A percentile compares a stretch with the other conserved stretches of the same genome.
These are phyloP conservation scores for Abramis brama DNA, from an alignment of 2,113 vertebrate species.

Conservation along the genomic window DNA sequence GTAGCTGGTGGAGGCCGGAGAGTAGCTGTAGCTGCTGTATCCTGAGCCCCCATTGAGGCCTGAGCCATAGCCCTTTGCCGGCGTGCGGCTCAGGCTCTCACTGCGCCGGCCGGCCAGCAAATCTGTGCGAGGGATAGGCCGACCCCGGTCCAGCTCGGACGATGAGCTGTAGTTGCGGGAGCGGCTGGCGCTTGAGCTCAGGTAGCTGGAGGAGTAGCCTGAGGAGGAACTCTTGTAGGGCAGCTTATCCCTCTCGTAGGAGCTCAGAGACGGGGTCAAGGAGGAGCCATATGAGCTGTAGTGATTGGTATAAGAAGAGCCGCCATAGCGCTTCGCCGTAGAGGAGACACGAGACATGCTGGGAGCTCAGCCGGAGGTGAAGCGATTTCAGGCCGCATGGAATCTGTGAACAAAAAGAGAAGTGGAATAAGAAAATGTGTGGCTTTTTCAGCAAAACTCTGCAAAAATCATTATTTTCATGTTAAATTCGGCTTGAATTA, in stretches of 20 bases:
- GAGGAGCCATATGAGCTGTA: conserved; percentile 87
- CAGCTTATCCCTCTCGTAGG: conserved; percentile 84
- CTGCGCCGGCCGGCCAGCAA: conserved; percentile 77
- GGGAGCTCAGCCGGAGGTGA: conserved; percentile 75
- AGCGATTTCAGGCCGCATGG: conserved; percentile 82
- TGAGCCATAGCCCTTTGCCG: conserved; percentile 68
- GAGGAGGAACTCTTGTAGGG: conserved; percentile 74
- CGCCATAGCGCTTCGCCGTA: conserved; percentile 87
- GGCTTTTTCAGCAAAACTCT: background rate
- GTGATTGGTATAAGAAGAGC: conserved; percentile 80
- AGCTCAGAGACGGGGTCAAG: conserved; percentile 78
- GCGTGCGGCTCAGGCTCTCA: conserved; percentile 82
- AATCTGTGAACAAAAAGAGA: conserved; percentile 73
- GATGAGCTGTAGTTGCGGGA: conserved; percentile 77
- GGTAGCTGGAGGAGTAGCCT: conserved; percentile 79
- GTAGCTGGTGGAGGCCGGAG: conserved; percentile 73
- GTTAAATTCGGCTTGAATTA: background rate
- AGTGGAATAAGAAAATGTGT: background rate
- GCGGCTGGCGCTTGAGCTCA: conserved; percentile 74
- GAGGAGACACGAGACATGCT: conserved; percentile 95
- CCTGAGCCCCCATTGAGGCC: conserved; percentile 80
- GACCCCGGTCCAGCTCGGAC: conserved; percentile 77
- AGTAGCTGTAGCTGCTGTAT: conserved; percentile 70
- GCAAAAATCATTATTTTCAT: background rate
- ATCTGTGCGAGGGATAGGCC: conserved; percentile 80